Evolutionary conservation across 2,113 vertebrate species (phyloP), one percentile per base, ranked within the genome.

Genomic region (Scytalopus superciliaris): DNA sequence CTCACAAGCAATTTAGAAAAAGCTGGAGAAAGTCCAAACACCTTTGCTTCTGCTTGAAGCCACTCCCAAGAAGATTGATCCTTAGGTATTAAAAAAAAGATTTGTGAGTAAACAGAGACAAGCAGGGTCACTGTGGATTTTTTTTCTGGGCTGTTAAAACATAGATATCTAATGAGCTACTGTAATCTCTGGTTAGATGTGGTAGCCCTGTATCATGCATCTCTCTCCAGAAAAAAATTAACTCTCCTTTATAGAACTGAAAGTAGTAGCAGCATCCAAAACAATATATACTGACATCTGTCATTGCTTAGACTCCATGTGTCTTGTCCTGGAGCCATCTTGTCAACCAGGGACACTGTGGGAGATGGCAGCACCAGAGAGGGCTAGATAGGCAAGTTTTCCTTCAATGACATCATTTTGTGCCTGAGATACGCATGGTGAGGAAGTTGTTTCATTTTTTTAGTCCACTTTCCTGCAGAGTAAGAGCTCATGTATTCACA

Each of bases 131-230:
- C 62, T 14, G 14, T 69, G 12, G 18, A 7, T 9, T 45, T 69
- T 33, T 95, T 83, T 67, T 80, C 59, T 19, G 35, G 55, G 27
- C 33, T 74, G 25, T 57, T 76, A 92, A 90, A 90, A 74, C 42
- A 74, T 9, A 24, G 42, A 28, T 86, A 80, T 92, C 72, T 77
- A 86, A 86, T 52, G 66, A 84, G 21, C 30, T n/a, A n/a, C n/a
- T 81, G 17, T 40, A 47, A 30, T 73, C 37, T 69, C 52, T 69
- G 37, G 12, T 50, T 88, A 57, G 74, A 87, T 63, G 60, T 81
- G 44, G 44, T 64, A 67, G 56, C 24, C 63, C 21, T 39, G 4
- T 37, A 89, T 77, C 31, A 66, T 50, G 60, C 42, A 77, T 73
- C 50, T 77, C 37, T 25, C 78, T 74, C 28, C 47, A 86, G 67